A percentile compares a stretch with the other conserved stretches of the same genome.
Evolutionary conservation across 2,797 vertebrate genomes (phyloP).

Genomic region (Crypturellus tataupa): DNA sequence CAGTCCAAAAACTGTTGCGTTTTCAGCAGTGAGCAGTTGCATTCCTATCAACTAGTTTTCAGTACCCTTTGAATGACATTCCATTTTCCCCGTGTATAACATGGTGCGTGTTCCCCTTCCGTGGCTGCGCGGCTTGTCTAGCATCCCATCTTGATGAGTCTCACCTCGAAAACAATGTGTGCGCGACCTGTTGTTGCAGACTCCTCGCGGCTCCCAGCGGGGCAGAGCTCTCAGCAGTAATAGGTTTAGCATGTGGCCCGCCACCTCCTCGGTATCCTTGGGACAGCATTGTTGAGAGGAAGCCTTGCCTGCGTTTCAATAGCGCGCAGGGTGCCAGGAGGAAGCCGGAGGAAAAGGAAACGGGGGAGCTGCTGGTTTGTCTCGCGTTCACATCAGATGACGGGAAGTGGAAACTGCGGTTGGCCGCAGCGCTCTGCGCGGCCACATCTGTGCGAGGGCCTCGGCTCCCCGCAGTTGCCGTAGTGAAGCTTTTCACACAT

Average conservation of each 20-base stretch:
- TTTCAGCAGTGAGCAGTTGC: not conserved
- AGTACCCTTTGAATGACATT: not conserved
- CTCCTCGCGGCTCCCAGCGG: constrained; percentile 72
- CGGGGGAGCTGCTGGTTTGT: constrained; percentile 80
- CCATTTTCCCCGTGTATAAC: not conserved
- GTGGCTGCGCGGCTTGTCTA: constrained; percentile 43
- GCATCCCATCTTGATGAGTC: constrained; percentile 66
- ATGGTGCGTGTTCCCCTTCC: not conserved
- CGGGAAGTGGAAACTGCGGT: constrained; percentile 79
- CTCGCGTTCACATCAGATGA: constrained; percentile 81
- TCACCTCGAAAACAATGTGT: constrained; percentile 76
- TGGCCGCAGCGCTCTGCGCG: constrained; percentile 63
- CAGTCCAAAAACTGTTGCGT: not conserved
- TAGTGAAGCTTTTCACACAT: not conserved
- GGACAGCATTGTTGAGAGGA: constrained; percentile 84
- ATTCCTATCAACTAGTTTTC: not conserved
- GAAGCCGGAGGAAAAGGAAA: constrained; percentile 85
- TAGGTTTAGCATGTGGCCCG: constrained; percentile 85
- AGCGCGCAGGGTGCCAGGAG: constrained; percentile 83
- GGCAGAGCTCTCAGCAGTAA: constrained; percentile 81
- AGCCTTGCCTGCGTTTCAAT: constrained; percentile 82
- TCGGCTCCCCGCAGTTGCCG: constrained; percentile 34
- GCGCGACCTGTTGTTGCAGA: constrained; percentile 63
- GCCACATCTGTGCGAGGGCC: constrained; percentile 56
- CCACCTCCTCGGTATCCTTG: constrained; percentile 79